phyloP scores from a whole-genome alignment of 2,113 vertebrate species.

The Epinephelus fuscoguttatus region DNA sequence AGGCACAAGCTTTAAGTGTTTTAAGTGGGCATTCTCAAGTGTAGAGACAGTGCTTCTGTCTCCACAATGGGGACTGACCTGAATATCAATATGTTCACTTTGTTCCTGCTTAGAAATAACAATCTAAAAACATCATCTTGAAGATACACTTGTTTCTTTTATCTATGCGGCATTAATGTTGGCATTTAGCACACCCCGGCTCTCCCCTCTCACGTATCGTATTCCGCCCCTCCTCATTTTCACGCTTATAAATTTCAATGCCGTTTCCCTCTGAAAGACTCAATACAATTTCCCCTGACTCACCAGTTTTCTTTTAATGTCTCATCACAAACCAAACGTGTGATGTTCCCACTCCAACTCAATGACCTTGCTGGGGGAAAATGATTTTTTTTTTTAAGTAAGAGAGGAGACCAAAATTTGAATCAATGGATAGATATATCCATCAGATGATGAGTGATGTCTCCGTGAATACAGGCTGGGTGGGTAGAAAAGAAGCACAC shows the following conservation, averaged over 20 bases:
- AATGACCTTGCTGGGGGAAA: slow-evolving; percentile 40
- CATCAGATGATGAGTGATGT: slow-evolving; percentile 34
- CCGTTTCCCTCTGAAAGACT: slow-evolving; percentile 58
- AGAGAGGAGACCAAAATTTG: slow-evolving; percentile 3
- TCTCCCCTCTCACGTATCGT: not conserved
- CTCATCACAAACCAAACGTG: slow-evolving; percentile 44
- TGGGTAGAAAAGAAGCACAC: not conserved
- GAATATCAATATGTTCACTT: slow-evolving; percentile 50
- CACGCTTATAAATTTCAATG: slow-evolving; percentile 66
- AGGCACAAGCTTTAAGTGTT: not conserved
- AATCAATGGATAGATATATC: slow-evolving; percentile 22
- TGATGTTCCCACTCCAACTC: slow-evolving; percentile 37
- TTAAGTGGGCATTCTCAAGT: slow-evolving; percentile 8
- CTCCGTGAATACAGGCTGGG: not conserved
- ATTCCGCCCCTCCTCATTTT: slow-evolving; percentile 40
- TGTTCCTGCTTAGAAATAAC: slow-evolving; percentile 14
- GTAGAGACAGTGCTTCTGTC: not conserved
- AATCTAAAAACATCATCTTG: slow-evolving; percentile 37
- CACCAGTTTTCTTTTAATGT: slow-evolving; percentile 57
- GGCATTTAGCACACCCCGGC: slow-evolving; percentile 26
- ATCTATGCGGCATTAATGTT: slow-evolving; percentile 45
- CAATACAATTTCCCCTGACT: slow-evolving; percentile 58
- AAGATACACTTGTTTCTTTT: slow-evolving; percentile 48
- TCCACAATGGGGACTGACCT: slow-evolving; percentile 3
- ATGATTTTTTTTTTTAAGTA: not conserved